Conservation (phyloP, 2,113 vertebrate genomes). For the Microcebus lehilahytsara region DNA sequence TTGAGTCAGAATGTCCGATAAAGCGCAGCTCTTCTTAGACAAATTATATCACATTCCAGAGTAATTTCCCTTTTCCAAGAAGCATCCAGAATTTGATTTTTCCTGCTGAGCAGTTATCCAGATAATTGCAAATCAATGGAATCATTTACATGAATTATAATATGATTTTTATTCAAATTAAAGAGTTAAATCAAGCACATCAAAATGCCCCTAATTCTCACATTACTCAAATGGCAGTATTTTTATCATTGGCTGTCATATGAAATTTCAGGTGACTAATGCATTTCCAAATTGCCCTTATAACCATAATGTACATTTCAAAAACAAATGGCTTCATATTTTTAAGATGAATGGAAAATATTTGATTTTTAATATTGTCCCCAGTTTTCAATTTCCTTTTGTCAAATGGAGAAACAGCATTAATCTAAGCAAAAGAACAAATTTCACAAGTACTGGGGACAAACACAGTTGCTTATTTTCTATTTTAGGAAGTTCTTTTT, state of each 20-base stretch:
- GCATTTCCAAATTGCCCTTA: not conserved
- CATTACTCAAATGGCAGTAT: not conserved
- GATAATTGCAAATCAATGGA: slow-evolving; percentile 6
- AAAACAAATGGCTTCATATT: not conserved
- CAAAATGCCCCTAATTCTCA: not conserved
- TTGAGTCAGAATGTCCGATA: not conserved
- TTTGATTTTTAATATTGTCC: not conserved
- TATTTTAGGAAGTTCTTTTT: slow-evolving; percentile 6
- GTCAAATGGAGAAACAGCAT: not conserved
- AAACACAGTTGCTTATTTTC: not conserved
- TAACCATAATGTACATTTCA: not conserved
- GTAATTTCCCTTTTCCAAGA: not conserved
- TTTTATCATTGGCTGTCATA: not conserved
- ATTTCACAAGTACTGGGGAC: not conserved
- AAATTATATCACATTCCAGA: not conserved
- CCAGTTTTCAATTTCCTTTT: not conserved
- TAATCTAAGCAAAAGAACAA: not conserved
- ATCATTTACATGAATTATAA: not conserved
- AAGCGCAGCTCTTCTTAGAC: not conserved
- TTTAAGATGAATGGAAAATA: slow-evolving; percentile 10
- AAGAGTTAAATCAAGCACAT: not conserved
- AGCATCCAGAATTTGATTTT: not conserved
- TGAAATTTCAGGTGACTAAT: not conserved
- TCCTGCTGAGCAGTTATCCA: not conserved
- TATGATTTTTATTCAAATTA: slow-evolving; percentile 16